These are phyloP conservation scores for Monomorium pharaonis DNA, from an alignment of 1,140 invertebrate species.

Conservation along the genomic window DNA sequence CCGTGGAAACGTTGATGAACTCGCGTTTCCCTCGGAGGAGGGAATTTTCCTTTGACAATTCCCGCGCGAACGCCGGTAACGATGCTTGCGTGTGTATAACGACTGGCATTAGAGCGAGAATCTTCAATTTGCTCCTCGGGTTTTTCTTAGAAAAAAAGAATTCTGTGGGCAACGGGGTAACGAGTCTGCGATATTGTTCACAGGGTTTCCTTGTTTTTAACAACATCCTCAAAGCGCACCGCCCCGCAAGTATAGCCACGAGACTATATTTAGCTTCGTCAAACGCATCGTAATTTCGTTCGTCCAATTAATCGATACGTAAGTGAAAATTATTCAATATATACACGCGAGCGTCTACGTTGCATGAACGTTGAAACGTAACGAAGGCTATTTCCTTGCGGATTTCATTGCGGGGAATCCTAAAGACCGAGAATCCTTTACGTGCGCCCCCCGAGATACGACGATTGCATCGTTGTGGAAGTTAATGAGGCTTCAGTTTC, in stretches of 20 bases:
- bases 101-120: slow-evolving; percentile 56
- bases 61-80: slow-evolving; percentile 23
- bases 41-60: slow-evolving; percentile 45
- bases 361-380: background rate
- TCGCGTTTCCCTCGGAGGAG: slow-evolving; percentile 31
- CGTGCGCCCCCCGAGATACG: background rate
- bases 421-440: slow-evolving; percentile 4
- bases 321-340: background rate
- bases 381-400: background rate
- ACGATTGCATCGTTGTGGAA: background rate
- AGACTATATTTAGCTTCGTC: slow-evolving; percentile 6
- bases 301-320: background rate
- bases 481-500: background rate
- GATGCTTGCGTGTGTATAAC: slow-evolving; percentile 65
- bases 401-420: background rate
- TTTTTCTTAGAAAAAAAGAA: slow-evolving; percentile 50
- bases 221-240: background rate
- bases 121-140: slow-evolving; percentile 52
- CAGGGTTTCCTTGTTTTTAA: slow-evolving; percentile 14
- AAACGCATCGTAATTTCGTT: slow-evolving; percentile 9
- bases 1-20: slow-evolving; percentile 43
- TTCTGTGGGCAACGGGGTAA: slow-evolving; percentile 17
- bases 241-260: background rate
- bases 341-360: background rate
- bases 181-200: slow-evolving; percentile 46